Percentiles rank a stretch among this genome's conserved stretches.
Evolutionary conservation across 2,888 invertebrate species (phyloP).

Genomic region (Cosmorhoe ocellata): DNA sequence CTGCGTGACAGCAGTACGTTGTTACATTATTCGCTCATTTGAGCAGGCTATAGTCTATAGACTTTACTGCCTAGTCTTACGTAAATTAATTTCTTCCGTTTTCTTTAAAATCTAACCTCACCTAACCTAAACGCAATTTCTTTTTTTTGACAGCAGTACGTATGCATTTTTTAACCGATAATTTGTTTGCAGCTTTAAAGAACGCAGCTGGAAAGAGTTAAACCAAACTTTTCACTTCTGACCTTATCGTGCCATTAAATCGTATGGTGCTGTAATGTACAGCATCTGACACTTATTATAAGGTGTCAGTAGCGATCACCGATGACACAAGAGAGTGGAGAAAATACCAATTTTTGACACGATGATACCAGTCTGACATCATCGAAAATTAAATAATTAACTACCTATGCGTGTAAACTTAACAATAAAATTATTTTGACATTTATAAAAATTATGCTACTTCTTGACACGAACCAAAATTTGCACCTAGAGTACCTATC

Average conservation of each 20-base stretch:
- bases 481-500: too few species aligned
- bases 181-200: too few species aligned
- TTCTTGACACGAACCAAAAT: not conserved
- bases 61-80: too few species aligned
- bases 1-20: too few species aligned
- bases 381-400: constrained; percentile 8
- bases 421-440: not conserved
- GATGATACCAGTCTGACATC: constrained; percentile 14
- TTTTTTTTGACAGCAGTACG: too few species aligned
- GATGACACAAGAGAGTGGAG: constrained; percentile 26
- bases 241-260: constrained; percentile 34
- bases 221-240: constrained; percentile 31
- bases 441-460: not conserved
- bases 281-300: constrained; percentile 28
- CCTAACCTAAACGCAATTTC: too few species aligned
- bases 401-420: constrained; percentile 7
- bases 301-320: constrained; percentile 13
- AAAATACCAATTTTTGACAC: constrained; percentile 18
- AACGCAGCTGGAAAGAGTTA: too few species aligned
- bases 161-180: too few species aligned
- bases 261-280: constrained; percentile 28
- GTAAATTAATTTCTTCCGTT: too few species aligned
- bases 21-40: too few species aligned
- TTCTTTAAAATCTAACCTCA: too few species aligned
- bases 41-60: too few species aligned